Base-by-base conservation (phyloP, 2,888 invertebrate genomes). In the Nyleta sp. region DNA sequence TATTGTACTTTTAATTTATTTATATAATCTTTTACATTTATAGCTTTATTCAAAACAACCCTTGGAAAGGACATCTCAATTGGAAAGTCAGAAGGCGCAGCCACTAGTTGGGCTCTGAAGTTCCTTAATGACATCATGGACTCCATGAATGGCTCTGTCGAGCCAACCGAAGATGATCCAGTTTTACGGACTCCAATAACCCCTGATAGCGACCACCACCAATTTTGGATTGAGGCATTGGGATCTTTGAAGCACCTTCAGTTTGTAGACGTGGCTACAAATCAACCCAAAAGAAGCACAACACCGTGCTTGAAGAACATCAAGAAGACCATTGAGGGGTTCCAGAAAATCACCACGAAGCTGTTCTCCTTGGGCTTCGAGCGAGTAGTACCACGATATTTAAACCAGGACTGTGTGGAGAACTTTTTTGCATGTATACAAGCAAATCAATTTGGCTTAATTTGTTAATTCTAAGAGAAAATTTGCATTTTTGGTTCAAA, bases 351-450 rank as follows among this genome's bases (percentile, higher is more conserved):
- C 7, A 42, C 42, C 0, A 10, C n/a, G 7, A 42, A 17, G n/a
- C 15, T 57, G 11, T 57, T 57, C 0, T n/a, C 8, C 1, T 13
- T 57, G 28, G 15, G 15, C 17, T 57, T 57, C 10, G 42, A 42
- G 11, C 24, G 15, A 28, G 11, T 57, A 11, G 38, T 57, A 1
- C 38, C 42, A 22, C 52, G 53, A 11, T 42, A 28, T 28, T 31
- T 72, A 20, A 72, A 72, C 35, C 72, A 72, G 33, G 62, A 62
- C 35, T 42, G 53, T 4, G 22, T 72, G 7, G 24, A 24, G 24
- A 24, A 24, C 7, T 24, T 24, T 24, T 24, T 24, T 7, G 24
- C 24, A n/a, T n/a, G n/a, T n/a, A n/a, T n/a, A n/a, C n/a, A n/a
- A n/a, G n/a, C n/a, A n/a, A n/a, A n/a, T n/a, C n/a, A n/a, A n/a